Conservation (phyloP, 1,140 invertebrate genomes). For the Marisa cornuarietis region DNA sequence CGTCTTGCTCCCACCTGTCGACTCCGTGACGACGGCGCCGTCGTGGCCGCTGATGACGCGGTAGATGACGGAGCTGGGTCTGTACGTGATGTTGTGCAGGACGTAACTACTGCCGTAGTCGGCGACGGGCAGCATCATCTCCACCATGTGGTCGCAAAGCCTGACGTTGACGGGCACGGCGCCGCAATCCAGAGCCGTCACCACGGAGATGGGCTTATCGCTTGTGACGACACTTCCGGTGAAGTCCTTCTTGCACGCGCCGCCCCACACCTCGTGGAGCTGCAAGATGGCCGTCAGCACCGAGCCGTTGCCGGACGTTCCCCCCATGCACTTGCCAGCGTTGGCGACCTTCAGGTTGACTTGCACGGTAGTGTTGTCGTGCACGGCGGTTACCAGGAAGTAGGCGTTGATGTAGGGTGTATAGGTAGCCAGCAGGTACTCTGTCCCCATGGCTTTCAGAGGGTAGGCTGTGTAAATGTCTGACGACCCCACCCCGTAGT, state of each 20-base stretch:
- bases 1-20: neutral
- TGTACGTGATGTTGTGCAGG: conserved; percentile 5
- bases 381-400: conserved; percentile 2
- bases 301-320: neutral
- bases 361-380: neutral
- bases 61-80: conserved; percentile 9
- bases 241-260: conserved; percentile 1
- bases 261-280: no score
- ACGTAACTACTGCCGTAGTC: neutral
- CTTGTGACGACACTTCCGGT: neutral
- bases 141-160: neutral
- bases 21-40: neutral
- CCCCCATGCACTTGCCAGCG: neutral
- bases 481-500: no score
- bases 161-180: neutral
- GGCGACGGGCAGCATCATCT: conserved; percentile 16
- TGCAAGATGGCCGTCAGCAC: neutral
- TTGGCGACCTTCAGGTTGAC: neutral
- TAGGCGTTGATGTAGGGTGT: neutral
- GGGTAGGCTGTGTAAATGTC: no score
- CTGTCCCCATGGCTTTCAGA: no score
- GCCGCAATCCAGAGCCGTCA: neutral
- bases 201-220: conserved; percentile 1
- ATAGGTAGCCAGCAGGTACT: neutral
- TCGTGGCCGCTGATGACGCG: conserved; percentile 8